Evolutionary conservation across 2,113 vertebrate genomes (phyloP), one percentile per base, ranked within the genome.

Genomic region (Erythrolamprus reginae): DNA sequence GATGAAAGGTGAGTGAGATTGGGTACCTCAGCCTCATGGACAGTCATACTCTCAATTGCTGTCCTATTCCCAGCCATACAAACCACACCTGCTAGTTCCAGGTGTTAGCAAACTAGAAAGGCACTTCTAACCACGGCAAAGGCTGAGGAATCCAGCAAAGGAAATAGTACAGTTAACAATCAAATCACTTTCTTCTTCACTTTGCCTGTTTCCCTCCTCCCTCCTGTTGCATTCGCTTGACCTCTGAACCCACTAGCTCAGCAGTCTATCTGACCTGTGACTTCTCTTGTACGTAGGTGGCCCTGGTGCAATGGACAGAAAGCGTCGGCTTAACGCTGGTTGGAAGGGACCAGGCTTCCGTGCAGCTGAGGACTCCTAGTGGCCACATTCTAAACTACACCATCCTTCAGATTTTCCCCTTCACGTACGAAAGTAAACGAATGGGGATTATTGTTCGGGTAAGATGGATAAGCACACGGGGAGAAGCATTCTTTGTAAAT

Each of bases 281-380:
- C 90, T 65, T 94, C 92, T 33, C 47, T 89, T 91, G 7, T 82
- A 1, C 93, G 92, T 95, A 99, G 99, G 99, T 99, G 97, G 99
- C 99, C 90, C 97, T 99, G 94, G 99, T 99, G 38, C 99, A 99
- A 98, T 99, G 99, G 99, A 99, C 99, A 0, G 99, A 99, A 94
- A 99, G 99, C 0, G 98, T 99, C 10, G 98, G 99, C 1, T 94
- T 99, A n/a, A 99, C 99, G 0, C 97, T 99, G 92, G 99, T 99
- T 65, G 99, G 98, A 92, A 97, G 99, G 77, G 99, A 99, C 96
- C 99, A 99, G 95, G 99, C 99, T 84, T 99, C 98, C 77, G 96
- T 99, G 98, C 99, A 99, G 97, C 98, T 99, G 97, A 98, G 99
- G 98, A 99, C 99, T 94, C 99, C 99, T 95, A 98, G 98, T 93